These are phyloP conservation scores for Unio delphinus DNA, from an alignment of 2,888 invertebrate genomes.

Conservation along the genomic window DNA sequence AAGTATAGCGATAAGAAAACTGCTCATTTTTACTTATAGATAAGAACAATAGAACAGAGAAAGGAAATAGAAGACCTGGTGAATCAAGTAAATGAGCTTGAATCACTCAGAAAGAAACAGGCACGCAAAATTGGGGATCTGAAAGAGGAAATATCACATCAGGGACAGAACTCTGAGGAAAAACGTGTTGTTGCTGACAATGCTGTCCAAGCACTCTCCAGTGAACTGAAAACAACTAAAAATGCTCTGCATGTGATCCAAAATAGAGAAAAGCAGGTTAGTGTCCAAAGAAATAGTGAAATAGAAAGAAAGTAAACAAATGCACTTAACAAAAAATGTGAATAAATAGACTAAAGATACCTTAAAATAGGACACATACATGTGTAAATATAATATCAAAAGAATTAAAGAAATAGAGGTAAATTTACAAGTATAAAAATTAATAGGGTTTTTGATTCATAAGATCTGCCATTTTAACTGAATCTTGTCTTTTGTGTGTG, in stretches of 20 bases:
- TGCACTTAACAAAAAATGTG: not conserved
- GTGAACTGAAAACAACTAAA: constrained; percentile 70
- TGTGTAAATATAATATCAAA: too few species aligned
- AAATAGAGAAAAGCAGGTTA: constrained; percentile 69
- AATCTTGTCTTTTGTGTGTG: too few species aligned
- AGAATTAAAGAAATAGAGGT: too few species aligned
- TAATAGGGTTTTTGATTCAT: too few species aligned
- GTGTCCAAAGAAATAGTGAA: not conserved
- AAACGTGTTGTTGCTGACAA: constrained; percentile 63
- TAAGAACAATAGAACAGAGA: constrained; percentile 64
- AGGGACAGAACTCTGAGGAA: constrained; percentile 49
- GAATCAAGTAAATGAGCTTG: constrained; percentile 66
- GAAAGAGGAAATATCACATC: constrained; percentile 54
- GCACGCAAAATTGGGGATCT: constrained; percentile 66
- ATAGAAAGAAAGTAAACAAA: not conserved
- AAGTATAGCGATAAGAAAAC: not conserved
- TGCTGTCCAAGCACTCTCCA: constrained; percentile 69
- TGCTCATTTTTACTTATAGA: constrained; percentile 34
- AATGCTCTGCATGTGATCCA: constrained; percentile 61
- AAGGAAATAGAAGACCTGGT: constrained; percentile 65
- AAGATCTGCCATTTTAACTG: too few species aligned
- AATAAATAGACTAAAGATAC: not conserved
- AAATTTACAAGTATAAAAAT: too few species aligned
- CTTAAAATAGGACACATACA: too few species aligned
- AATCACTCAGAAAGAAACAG: constrained; percentile 67